Percentiles rank a stretch among this genome's conserved stretches.
These are phyloP conservation scores for Drosophila suzukii DNA, from an alignment of 1,140 invertebrate genomes.

Conservation along the genomic window DNA sequence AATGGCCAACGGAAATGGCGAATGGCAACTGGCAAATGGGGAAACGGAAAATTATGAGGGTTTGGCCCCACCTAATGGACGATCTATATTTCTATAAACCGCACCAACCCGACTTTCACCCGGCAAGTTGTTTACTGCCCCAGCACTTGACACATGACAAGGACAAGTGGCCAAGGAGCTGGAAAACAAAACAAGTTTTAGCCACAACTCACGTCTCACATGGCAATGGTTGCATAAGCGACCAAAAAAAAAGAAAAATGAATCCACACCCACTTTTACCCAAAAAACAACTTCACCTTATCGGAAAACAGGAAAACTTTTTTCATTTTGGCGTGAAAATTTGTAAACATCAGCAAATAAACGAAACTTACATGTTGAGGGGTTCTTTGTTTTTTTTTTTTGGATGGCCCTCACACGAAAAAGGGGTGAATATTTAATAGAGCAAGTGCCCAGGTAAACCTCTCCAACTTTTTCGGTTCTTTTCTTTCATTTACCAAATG, in stretches of 20 bases:
- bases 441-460: slow-evolving; percentile 32
- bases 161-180: slow-evolving; percentile 33
- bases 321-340: slow-evolving; percentile 82
- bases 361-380: slow-evolving; percentile 62
- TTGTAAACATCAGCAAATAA: slow-evolving; percentile 80
- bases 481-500: slow-evolving; percentile 57
- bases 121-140: slow-evolving; percentile 65
- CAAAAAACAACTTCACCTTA: slow-evolving; percentile 21
- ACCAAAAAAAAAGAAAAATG: slow-evolving; percentile 12
- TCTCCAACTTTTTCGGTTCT: slow-evolving; percentile 22
- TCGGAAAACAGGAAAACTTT: slow-evolving; percentile 57
- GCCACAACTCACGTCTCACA: slow-evolving; percentile 35
- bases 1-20: slow-evolving; percentile 34
- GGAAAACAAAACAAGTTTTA: slow-evolving; percentile 13
- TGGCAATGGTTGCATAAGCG: slow-evolving; percentile 30
- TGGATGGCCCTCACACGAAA: slow-evolving; percentile 9
- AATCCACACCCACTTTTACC: neutral
- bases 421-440: slow-evolving; percentile 82
- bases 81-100: slow-evolving; percentile 44
- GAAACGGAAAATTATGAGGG: slow-evolving; percentile 35
- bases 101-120: neutral
- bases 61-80: slow-evolving; percentile 18
- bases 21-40: slow-evolving; percentile 8
- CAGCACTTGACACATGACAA: slow-evolving; percentile 78
- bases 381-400: neutral